Evolutionary conservation across 2,113 vertebrate species (phyloP), one percentile per base, ranked within the genome.

Genomic region (Chionodraco myersi): DNA sequence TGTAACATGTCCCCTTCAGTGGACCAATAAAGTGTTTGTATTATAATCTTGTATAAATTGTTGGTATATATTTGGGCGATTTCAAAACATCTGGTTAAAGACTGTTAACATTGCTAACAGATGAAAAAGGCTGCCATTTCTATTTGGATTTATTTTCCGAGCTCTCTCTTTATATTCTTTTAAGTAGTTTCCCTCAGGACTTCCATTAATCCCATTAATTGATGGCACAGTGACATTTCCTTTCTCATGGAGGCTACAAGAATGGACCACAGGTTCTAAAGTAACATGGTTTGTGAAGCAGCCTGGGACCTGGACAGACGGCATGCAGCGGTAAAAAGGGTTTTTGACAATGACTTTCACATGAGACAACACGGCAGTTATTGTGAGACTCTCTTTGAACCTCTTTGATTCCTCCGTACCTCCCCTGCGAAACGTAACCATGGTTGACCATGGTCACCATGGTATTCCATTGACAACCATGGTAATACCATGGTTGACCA

Each of bases 271-370:
- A 68, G 26, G 30, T 72, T 80, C 34, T 61, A 76, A 80, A 49
- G 58, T 65, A 48, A 62, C 76, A 67, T 58, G 51, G 62, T 60
- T 23, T 58, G 54, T 34, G 51, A 45, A 61, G 62, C 34, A 62
- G 3, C 67, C 52, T 66, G 78, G 59, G 63, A 78, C 26, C 45
- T 11, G 23, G 15, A 58, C 34, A 64, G 62, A 60, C 36, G 53
- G 47, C 13, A 64, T 12, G 9, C n/a, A 45, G 57, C 45, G 70
- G 36, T 45, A 77, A 5, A 70, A 58, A 63, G 63, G 36, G 34
- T 65, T 21, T 79, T 63, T 71, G 63, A 74, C 58, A 79, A 79
- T 79, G 79, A 85, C 75, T 77, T 75, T 82, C 41, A n/a, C 30
- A 67, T 61, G 68, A 75, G 54, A 67, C 63, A 67, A 60, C 63